Evolutionary conservation across 2,888 invertebrate species (phyloP), one percentile per base, ranked within the genome.

Genomic region (Agapostemon virescens): DNA sequence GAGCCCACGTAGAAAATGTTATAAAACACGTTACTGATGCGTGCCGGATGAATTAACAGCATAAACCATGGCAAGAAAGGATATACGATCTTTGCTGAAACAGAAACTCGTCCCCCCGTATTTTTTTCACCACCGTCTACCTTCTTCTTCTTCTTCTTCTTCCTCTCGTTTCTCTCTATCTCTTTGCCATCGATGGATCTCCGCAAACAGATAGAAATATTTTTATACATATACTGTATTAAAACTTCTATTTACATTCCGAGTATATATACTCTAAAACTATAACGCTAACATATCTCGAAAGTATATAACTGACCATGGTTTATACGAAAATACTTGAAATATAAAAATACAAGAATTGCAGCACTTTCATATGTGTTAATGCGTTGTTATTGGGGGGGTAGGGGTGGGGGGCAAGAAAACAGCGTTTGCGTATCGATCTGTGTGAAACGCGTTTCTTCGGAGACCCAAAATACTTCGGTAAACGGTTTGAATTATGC

Each of bases 311-410:
- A 75, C 75, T 75, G 70, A 85, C 80, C 82, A 85, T 85, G 85
- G 84, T 82, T 84, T 80, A 85, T 80, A 81, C 81, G 42, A 76
- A 83, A 83, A 83, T 85, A 83, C 67, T 70, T 80, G 71, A 78
- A 72, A 79, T 83, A 85, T 74, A 85, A 84, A 84, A 84, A 85
- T 85, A 82, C 82, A 84, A 80, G 81, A 78, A 79, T 78, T 74
- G 74, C 66, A 81, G 75, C 76, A 79, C 71, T 76, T 81, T 58
- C 66, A 77, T 77, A 73, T 72, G 33, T 77, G 55, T 55, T 55
- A 75, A 80, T 40, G 45, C 58, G 33, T 52, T 63, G 17, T 55
- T 26, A 13, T 9, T 13, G 40, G 40, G 36, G 36, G 36, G 36
- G 36, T 38, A 5, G 36, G 36, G 36, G 13, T 26, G 26, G 69